Conservation (phyloP, 2,113 vertebrate genomes). For the Muntiacus reevesi region DNA sequence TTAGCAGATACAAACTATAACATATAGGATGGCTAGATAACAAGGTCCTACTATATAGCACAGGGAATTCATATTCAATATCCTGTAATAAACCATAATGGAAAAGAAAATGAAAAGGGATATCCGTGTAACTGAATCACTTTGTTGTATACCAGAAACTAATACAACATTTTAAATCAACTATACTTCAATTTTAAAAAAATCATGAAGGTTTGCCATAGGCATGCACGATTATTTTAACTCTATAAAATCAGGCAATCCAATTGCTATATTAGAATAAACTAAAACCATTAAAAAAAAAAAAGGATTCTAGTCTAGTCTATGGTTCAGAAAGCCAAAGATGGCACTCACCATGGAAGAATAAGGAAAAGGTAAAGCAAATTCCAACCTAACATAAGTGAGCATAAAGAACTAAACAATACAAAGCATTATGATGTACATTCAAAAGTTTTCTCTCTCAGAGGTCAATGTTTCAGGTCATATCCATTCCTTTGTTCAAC, state of each 20-base stretch:
- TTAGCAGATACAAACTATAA: neutral
- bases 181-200: neutral
- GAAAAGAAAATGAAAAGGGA: neutral
- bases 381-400: neutral
- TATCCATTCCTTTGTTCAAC: neutral
- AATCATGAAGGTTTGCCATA: neutral
- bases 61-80: neutral
- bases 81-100: neutral
- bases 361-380: neutral
- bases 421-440: neutral
- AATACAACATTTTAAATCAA: neutral
- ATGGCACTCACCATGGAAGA: neutral
- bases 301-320: neutral
- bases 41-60: neutral
- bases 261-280: neutral
- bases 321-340: neutral
- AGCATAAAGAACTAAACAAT: neutral
- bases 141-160: neutral
- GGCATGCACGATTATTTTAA: neutral
- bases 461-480: neutral
- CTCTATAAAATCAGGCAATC: neutral
- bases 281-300: neutral
- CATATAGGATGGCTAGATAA: neutral
- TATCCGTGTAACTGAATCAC: neutral
- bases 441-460: neutral